Conservation (phyloP, 2,797 vertebrate species). For the Sebastes minor region DNA sequence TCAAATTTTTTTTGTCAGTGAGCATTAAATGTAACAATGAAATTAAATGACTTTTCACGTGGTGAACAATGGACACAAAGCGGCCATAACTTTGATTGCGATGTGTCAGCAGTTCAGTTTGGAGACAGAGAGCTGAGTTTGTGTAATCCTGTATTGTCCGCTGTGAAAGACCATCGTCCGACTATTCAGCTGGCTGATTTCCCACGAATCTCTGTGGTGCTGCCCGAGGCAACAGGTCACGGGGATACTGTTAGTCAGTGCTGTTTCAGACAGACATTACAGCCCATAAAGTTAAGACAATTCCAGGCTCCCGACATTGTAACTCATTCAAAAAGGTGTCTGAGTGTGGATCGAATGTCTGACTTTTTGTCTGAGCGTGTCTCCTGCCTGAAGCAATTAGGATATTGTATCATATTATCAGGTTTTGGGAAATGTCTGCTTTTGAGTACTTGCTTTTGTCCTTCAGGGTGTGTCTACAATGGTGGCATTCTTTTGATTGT, state of each 20-base stretch:
- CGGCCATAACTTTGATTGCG: slow-evolving; percentile 51
- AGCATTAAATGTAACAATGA: neutral
- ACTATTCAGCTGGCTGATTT: slow-evolving; percentile 72
- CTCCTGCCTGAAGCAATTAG: slow-evolving; percentile 53
- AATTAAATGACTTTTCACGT: slow-evolving; percentile 22
- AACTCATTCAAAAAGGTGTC: slow-evolving; percentile 48
- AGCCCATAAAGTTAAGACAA: slow-evolving; percentile 34
- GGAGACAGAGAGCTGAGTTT: slow-evolving; percentile 73
- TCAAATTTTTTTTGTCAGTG: neutral
- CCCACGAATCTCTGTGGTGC: slow-evolving; percentile 73
- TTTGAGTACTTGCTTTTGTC: slow-evolving; percentile 52
- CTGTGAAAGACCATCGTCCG: slow-evolving; percentile 68
- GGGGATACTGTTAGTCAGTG: slow-evolving; percentile 39
- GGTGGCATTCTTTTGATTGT: slow-evolving; percentile 18
- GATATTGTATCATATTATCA: slow-evolving; percentile 52
- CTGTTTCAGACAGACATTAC: slow-evolving; percentile 40
- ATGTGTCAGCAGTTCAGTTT: slow-evolving; percentile 75
- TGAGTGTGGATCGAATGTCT: slow-evolving; percentile 31
- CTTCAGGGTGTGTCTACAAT: slow-evolving; percentile 55
- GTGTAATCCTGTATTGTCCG: slow-evolving; percentile 79
- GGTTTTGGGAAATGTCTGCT: slow-evolving; percentile 51
- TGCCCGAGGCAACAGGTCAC: slow-evolving; percentile 68
- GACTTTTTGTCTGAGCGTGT: slow-evolving; percentile 29
- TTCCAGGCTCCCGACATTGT: slow-evolving; percentile 24
- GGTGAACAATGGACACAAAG: slow-evolving; percentile 44